Conservation (phyloP, 2,113 vertebrate genomes). For the Lagopus muta region DNA sequence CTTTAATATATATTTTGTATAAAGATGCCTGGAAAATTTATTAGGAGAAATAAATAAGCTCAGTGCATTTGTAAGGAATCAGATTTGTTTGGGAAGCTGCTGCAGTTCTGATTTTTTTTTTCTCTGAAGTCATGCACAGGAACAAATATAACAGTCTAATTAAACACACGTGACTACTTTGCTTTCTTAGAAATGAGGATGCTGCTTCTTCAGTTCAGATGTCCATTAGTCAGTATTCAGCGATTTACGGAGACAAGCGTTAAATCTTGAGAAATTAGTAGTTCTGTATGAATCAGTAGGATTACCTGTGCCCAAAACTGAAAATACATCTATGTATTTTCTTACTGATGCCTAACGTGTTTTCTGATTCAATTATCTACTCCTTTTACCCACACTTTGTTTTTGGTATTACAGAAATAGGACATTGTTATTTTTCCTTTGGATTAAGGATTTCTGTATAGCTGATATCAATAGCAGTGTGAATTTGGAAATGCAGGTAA, state of each 20-base stretch:
- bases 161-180: background rate
- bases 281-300: background rate
- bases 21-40: background rate
- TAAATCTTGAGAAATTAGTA: background rate
- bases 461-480: background rate
- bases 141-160: constrained; percentile 9
- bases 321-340: background rate
- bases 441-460: background rate
- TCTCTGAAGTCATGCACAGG: background rate
- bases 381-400: background rate
- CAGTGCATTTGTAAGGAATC: background rate
- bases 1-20: background rate
- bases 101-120: background rate
- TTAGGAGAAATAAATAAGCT: background rate
- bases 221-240: background rate
- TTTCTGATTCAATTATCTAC: background rate
- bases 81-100: background rate
- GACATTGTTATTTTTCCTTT: background rate
- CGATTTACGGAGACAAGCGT: background rate
- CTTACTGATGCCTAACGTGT: background rate
- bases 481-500: background rate
- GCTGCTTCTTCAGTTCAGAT: background rate
- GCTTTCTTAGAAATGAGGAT: background rate
- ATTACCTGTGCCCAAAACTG: background rate
- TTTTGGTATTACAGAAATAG: background rate